A percentile compares a stretch with the other conserved stretches of the same genome.
These are phyloP conservation scores for Acromyrmex charruanus DNA, from an alignment of 1,140 invertebrate species.

Conservation along the genomic window DNA sequence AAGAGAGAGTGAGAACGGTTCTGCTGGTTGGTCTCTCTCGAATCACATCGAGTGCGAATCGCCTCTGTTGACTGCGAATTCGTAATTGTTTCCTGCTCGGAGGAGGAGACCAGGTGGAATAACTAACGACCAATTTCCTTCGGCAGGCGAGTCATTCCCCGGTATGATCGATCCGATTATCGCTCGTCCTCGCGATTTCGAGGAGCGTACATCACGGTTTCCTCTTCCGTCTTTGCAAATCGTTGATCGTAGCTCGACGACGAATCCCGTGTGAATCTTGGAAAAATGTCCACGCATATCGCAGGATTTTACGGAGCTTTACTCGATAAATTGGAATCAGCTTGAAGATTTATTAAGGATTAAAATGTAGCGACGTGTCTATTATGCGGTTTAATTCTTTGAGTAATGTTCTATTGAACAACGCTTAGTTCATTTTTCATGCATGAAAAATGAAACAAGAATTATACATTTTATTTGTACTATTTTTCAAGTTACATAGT, in stretches of 20 bases:
- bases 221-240: constrained; percentile 45
- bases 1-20: not conserved
- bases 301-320: constrained; percentile 25
- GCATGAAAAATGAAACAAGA: not conserved
- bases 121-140: constrained; percentile 75
- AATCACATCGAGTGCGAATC: constrained; percentile 49
- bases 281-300: constrained; percentile 16
- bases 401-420: not conserved
- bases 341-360: constrained; percentile 20
- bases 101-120: constrained; percentile 64
- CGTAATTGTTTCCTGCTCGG: constrained; percentile 74
- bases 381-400: constrained; percentile 24
- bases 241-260: constrained; percentile 5
- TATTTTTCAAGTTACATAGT: not conserved
- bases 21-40: not conserved
- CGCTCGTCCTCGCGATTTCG: constrained; percentile 59
- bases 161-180: constrained; percentile 71
- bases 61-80: constrained; percentile 66
- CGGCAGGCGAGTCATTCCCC: constrained; percentile 67
- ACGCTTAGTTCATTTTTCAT: not conserved
- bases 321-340: constrained; percentile 15
- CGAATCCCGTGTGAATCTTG: not conserved
- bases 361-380: constrained; percentile 6
- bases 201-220: constrained; percentile 48
- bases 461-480: not conserved